These are phyloP conservation scores for Chloroceryle inda DNA, from an alignment of 2,797 vertebrate species.

Conservation along the genomic window DNA sequence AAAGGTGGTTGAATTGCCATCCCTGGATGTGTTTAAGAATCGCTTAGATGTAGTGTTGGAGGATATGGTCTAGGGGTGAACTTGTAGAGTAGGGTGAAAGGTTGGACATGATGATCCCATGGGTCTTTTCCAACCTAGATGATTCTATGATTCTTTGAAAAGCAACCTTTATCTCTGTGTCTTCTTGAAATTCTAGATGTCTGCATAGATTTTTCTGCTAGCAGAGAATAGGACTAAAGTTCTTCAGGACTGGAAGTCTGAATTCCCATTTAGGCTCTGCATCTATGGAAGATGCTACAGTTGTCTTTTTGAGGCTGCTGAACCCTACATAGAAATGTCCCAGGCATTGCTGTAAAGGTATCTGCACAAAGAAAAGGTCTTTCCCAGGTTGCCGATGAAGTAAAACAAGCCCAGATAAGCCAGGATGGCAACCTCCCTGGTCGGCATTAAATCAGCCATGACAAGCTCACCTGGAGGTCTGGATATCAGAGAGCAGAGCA, in stretches of 20 bases:
- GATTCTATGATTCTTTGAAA: neutral
- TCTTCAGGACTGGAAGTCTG: neutral
- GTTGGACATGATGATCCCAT: no score
- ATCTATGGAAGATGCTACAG: neutral
- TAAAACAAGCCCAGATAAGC: neutral
- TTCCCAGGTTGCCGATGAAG: neutral
- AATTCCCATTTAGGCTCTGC: neutral
- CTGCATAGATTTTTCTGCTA: neutral
- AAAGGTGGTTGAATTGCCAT: no score
- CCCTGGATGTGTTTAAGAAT: no score
- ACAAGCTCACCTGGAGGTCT: neutral
- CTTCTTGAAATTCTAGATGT: neutral
- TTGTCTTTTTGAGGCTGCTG: neutral
- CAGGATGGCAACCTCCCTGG: neutral
- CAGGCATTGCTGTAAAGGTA: neutral
- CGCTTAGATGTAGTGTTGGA: no score
- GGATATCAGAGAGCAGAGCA: neutral
- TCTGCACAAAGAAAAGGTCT: neutral
- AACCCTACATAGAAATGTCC: neutral
- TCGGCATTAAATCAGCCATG: neutral
- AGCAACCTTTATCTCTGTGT: neutral
- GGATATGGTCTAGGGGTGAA: no score
- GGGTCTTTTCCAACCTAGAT: no score
- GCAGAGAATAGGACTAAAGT: neutral
- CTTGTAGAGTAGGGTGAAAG: no score